Evolutionary conservation across 2,888 invertebrate species (phyloP).

Genomic region (Lamellibrachia columna): DNA sequence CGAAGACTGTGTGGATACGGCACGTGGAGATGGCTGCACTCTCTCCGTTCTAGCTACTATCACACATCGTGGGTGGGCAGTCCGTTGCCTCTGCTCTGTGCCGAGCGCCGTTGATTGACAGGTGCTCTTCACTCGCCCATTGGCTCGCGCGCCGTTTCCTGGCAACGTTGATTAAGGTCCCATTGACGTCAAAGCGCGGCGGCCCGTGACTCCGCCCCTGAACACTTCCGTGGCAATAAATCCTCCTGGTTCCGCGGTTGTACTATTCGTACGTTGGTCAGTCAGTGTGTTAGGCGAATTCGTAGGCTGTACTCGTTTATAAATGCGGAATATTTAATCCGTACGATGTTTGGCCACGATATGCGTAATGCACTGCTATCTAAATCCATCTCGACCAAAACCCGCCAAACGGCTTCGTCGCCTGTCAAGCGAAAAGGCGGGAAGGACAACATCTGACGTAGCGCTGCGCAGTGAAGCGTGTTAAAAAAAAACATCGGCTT

Average conservation of each 20-base stretch:
- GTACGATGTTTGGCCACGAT: not conserved
- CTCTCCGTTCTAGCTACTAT: slow-evolving; percentile 30
- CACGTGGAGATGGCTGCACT: not conserved
- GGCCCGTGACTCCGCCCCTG: slow-evolving; percentile 11
- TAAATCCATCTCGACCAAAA: not conserved
- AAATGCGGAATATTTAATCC: not conserved
- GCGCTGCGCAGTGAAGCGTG: not conserved
- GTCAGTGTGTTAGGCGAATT: not conserved
- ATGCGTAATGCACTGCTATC: not conserved
- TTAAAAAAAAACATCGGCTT: not conserved
- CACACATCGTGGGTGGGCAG: slow-evolving; percentile 50
- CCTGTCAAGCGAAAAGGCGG: not conserved
- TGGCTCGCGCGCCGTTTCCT: not conserved
- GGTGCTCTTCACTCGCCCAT: not conserved
- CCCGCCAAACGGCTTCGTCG: not conserved
- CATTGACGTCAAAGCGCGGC: slow-evolving; percentile 3
- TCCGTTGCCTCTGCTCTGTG: not conserved
- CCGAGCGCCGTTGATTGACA: not conserved
- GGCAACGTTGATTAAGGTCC: slow-evolving; percentile 12
- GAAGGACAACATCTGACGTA: not conserved
- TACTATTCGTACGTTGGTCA: not conserved
- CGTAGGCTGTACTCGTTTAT: not conserved
- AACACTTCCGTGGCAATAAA: slow-evolving; percentile 4
- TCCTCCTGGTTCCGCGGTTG: not conserved
- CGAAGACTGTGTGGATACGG: not conserved